These are phyloP conservation scores for Crematogaster levior DNA, from an alignment of 2,888 invertebrate species.

Conservation along the genomic window DNA sequence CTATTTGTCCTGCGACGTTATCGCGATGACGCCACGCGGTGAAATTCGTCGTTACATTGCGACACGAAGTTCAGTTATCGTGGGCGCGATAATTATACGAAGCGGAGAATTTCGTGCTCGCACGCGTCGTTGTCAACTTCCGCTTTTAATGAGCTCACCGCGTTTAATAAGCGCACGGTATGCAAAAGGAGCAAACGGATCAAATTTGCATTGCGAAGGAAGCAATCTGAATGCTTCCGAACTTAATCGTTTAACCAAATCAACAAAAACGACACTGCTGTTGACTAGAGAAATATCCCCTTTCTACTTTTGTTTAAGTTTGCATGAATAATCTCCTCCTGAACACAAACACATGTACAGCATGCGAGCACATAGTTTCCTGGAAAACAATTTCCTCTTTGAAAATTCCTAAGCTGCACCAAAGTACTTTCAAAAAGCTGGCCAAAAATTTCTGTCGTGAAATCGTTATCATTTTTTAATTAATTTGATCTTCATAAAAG, in stretches of 20 bases:
- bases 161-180: constrained; percentile 36
- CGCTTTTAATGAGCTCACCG: constrained; percentile 46
- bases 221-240: constrained; percentile 14
- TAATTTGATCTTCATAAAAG: background rate
- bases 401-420: background rate
- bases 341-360: constrained; percentile 41
- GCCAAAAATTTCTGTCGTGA: background rate
- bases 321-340: constrained; percentile 55
- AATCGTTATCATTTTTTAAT: background rate
- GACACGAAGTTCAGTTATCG: constrained; percentile 21
- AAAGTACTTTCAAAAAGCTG: background rate
- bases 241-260: constrained; percentile 38
- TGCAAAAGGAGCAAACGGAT: constrained; percentile 15
- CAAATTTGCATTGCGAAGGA: constrained; percentile 26
- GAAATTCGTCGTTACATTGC: constrained; percentile 33
- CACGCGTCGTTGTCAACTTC: constrained; percentile 35
- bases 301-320: constrained; percentile 32
- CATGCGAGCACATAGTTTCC: constrained; percentile 62
- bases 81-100: constrained; percentile 33
- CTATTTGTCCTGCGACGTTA: background rate
- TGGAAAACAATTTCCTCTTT: background rate
- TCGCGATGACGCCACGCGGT: background rate
- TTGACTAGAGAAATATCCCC: background rate
- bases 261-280: background rate
- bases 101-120: constrained; percentile 29